A percentile compares a stretch with the other conserved stretches of the same genome.
phyloP scores from a whole-genome alignment of 37 sponge, comb jelly and placozoan species.

The Diacarnus erythraeanus region DNA sequence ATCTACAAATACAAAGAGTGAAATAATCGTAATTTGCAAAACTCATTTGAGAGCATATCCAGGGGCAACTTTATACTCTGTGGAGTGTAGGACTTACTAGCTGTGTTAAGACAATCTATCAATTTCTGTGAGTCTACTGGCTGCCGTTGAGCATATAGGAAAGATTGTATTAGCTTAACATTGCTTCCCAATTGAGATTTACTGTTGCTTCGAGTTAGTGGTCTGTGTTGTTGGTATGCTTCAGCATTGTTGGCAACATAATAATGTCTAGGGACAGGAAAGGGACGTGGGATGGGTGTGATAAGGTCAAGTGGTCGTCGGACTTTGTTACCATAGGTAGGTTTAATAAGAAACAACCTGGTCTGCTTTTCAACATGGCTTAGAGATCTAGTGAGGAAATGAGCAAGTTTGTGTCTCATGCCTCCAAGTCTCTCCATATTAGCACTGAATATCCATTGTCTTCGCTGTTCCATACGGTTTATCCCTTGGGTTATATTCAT shows the following conservation, averaged over 20 bases:
- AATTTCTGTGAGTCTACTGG: not conserved
- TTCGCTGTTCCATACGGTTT: not conserved
- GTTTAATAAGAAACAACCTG: constrained; percentile 60
- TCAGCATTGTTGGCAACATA: not conserved
- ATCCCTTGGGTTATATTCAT: constrained; percentile 5
- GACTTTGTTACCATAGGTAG: constrained; percentile 15
- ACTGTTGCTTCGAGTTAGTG: not conserved
- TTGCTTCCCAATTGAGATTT: not conserved
- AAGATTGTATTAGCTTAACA: not conserved
- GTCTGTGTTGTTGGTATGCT: not conserved
- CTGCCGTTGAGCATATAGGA: not conserved
- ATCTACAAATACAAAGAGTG: no score
- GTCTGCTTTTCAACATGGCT: constrained; percentile 31
- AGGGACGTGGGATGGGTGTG: constrained; percentile 20
- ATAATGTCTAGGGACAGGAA: not conserved
- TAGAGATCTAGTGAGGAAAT: constrained; percentile 26
- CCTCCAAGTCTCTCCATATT: constrained; percentile 29
- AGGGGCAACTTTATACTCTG: not conserved
- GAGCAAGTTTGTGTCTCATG: constrained; percentile 33
- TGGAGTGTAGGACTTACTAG: not conserved
- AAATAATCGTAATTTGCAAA: no score
- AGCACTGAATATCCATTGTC: constrained; percentile 1
- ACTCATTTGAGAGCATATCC: no score
- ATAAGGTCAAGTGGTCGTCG: not conserved
- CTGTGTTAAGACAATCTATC: not conserved